These are phyloP conservation scores for Triplophysa siluroides DNA, from an alignment of 2,113 vertebrate species.

Conservation along the genomic window DNA sequence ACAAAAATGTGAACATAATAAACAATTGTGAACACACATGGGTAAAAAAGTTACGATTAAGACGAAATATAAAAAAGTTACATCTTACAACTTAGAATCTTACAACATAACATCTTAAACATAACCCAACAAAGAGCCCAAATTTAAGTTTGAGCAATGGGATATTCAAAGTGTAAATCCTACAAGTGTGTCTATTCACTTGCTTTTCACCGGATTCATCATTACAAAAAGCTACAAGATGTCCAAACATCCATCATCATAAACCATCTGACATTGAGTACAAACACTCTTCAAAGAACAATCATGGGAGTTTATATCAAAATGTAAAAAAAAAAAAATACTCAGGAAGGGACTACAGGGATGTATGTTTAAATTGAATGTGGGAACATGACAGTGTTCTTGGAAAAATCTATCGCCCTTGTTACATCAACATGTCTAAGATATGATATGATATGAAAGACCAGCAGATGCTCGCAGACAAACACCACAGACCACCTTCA, in stretches of 20 bases:
- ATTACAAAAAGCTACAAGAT: neutral
- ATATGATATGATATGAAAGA: constrained; percentile 20
- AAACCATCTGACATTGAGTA: neutral
- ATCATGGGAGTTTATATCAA: neutral
- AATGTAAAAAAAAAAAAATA: neutral
- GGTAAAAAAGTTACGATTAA: too few relatives aligned
- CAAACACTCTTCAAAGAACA: constrained; percentile 5
- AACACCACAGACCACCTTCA: neutral
- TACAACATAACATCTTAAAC: too few relatives aligned
- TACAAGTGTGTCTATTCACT: neutral
- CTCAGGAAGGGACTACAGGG: neutral
- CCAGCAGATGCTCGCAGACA: neutral
- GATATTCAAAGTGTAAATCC: neutral
- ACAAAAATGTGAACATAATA: neutral
- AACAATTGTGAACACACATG: neutral
- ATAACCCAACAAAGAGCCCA: too few relatives aligned
- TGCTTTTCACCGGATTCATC: too few relatives aligned
- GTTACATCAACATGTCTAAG: constrained; percentile 2
- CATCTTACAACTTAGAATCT: too few relatives aligned
- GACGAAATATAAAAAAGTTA: too few relatives aligned
- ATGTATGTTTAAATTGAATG: neutral
- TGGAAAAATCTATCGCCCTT: neutral
- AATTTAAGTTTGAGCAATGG: too few relatives aligned
- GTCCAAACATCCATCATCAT: constrained; percentile 6
- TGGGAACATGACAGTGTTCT: constrained; percentile 5